A percentile compares a stretch with the other conserved stretches of the same genome.
Conservation (phyloP, 2,113 vertebrate genomes). For the Gyps fulvus region DNA sequence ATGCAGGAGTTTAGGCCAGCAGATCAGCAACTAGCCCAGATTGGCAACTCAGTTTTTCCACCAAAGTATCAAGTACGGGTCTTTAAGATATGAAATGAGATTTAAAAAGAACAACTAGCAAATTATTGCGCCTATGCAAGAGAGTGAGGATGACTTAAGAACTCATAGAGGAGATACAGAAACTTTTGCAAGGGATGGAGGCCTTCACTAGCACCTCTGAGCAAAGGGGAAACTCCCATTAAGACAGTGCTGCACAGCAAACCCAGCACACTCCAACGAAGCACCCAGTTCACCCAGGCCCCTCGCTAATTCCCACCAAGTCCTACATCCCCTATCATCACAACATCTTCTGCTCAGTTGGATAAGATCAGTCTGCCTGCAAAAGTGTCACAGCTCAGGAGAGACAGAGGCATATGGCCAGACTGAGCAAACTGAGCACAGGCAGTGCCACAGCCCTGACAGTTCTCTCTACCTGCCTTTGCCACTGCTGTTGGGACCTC, state of each 20-base stretch:
- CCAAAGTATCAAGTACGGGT: neutral
- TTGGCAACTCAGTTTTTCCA: neutral
- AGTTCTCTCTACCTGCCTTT: neutral
- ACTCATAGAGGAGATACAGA: neutral
- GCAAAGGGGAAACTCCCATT: neutral
- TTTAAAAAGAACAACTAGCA: neutral
- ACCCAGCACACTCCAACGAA: neutral
- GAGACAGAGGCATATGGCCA: neutral
- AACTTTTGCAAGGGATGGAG: neutral
- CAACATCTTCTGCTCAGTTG: neutral
- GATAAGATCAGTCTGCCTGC: neutral
- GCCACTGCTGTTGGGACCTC: neutral
- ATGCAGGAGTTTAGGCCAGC: neutral
- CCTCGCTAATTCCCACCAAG: neutral
- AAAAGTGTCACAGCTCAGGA: neutral
- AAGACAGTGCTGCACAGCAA: neutral
- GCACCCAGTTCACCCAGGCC: neutral
- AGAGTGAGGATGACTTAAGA: neutral
- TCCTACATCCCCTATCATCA: neutral
- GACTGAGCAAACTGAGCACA: neutral
- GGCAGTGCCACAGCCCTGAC: neutral
- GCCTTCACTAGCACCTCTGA: neutral
- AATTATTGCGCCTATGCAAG: neutral
- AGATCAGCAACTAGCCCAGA: neutral
- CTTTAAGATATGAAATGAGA: neutral